phyloP scores from a whole-genome alignment of 2,888 invertebrate species.

The Rotaria magnacalcarata region DNA sequence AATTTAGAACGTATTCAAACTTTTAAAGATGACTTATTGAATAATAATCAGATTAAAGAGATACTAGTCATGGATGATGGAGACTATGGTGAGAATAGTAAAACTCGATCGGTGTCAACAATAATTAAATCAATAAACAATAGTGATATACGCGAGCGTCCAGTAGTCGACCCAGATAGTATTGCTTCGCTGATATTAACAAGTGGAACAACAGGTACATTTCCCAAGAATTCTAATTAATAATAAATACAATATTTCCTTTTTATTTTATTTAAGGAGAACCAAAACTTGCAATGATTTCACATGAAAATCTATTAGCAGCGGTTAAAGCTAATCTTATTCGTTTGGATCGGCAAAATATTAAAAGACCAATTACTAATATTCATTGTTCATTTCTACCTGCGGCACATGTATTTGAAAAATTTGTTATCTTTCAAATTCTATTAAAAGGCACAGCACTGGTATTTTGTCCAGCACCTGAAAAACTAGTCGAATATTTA shows the following conservation, averaged over 20 bases:
- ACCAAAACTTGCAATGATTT: neutral
- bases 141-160: neutral
- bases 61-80: neutral
- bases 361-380: constrained; percentile 37
- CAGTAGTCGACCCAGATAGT: neutral
- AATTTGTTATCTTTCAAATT: constrained; percentile 5
- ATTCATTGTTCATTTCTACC: constrained; percentile 54
- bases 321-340: neutral
- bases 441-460: neutral
- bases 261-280: neutral
- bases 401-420: constrained; percentile 55
- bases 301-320: constrained; percentile 13
- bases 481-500: neutral
- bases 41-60: neutral
- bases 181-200: neutral
- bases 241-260: too few species aligned
- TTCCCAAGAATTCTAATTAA: too few species aligned
- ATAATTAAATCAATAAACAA: neutral
- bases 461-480: constrained; percentile 6
- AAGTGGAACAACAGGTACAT: constrained; percentile 11
- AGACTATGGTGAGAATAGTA: neutral
- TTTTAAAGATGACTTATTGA: neutral
- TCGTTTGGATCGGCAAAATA: neutral
- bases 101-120: neutral
- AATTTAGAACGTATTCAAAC: constrained; percentile 11